Evolutionary conservation across 2,113 vertebrate species (phyloP).

Genomic region (Apistogramma diplotaenia): DNA sequence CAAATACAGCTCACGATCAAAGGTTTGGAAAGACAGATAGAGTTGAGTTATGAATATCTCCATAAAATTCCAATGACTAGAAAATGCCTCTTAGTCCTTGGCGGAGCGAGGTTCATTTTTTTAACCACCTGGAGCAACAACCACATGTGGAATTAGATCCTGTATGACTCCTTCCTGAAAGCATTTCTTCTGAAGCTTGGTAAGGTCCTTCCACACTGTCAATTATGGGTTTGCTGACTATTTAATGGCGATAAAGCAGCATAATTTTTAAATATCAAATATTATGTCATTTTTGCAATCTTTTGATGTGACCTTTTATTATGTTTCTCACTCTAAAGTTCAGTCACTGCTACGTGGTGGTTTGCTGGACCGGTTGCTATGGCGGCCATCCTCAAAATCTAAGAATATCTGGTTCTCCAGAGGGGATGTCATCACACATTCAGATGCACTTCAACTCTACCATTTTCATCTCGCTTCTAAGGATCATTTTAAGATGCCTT

Average conservation of each 20-base stretch:
- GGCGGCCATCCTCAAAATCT: not conserved
- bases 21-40: not conserved
- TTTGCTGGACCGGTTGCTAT: not conserved
- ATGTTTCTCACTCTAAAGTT: not conserved
- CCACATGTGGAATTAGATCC: not conserved
- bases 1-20: not conserved
- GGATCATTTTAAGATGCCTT: not conserved
- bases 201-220: accelerated
- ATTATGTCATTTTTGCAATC: not conserved
- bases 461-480: not conserved
- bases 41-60: not conserved
- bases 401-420: not conserved
- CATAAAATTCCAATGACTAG: not conserved
- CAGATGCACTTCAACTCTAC: not conserved
- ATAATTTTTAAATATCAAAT: not conserved
- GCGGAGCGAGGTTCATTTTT: not conserved
- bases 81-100: not conserved
- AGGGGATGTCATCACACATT: not conserved
- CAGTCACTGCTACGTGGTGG: not conserved
- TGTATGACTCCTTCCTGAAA: too few relatives aligned
- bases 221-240: not conserved
- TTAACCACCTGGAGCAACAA: not conserved
- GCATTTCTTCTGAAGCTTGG: not conserved
- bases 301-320: not conserved
- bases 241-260: not conserved